A percentile compares a stretch with the other conserved stretches of the same genome.
Conservation (phyloP, 1,140 invertebrate genomes). For the Agraylea sexmaculata region DNA sequence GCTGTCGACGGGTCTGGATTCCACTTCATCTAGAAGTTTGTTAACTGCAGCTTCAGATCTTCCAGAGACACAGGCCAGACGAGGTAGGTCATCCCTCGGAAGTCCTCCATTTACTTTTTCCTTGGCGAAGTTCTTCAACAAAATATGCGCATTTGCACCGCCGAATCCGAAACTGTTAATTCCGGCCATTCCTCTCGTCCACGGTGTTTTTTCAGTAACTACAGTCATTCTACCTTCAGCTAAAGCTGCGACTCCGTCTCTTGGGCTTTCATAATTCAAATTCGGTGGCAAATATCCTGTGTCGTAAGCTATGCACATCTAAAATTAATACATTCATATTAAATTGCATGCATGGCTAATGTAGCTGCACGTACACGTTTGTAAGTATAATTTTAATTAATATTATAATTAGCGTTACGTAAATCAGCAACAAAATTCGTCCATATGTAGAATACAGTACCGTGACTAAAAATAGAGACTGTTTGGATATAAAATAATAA, state of each 20-base stretch:
- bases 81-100: constrained; percentile 39
- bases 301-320: constrained; percentile 56
- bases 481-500: no score
- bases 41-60: constrained; percentile 53
- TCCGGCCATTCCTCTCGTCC: constrained; percentile 49
- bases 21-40: constrained; percentile 51
- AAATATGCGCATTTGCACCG: constrained; percentile 67
- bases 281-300: constrained; percentile 65
- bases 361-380: no score
- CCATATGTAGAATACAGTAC: no score
- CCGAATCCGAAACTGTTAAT: constrained; percentile 83
- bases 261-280: constrained; percentile 61
- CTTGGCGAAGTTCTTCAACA: constrained; percentile 49
- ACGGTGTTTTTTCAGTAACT: constrained; percentile 51
- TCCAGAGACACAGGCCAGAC: constrained; percentile 44
- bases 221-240: constrained; percentile 57
- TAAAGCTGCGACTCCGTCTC: constrained; percentile 60
- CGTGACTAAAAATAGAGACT: no score
- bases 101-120: constrained; percentile 41
- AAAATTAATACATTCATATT: no score
- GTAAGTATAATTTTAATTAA: no score
- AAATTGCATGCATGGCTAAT: no score
- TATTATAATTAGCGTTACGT: no score
- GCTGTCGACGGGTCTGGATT: constrained; percentile 42
- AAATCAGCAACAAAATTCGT: no score